phyloP scores from a whole-genome alignment of 2,797 vertebrate genomes.

The Cynodonichthys magdalenae region DNA sequence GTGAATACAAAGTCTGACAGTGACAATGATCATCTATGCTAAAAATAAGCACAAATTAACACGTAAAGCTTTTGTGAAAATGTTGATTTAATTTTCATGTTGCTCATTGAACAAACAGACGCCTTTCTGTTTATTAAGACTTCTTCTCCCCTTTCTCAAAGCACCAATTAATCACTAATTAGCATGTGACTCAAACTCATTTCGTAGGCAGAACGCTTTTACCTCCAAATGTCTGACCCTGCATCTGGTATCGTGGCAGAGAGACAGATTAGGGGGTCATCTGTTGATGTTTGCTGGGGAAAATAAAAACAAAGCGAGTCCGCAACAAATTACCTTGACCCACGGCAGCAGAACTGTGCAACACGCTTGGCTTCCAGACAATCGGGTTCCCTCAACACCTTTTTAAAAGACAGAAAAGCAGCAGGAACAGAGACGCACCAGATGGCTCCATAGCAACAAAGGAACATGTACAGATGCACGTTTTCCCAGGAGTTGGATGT shows the following conservation, averaged over 20 bases:
- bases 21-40: neutral
- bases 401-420: constrained; percentile 26
- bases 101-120: constrained; percentile 4
- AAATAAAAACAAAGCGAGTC: constrained; percentile 62
- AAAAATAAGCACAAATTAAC: neutral
- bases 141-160: constrained; percentile 19
- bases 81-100: constrained; percentile 1
- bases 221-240: constrained; percentile 52
- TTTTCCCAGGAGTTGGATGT: constrained; percentile 41
- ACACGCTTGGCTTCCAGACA: constrained; percentile 28
- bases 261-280: constrained; percentile 64
- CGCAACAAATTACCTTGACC: constrained; percentile 46
- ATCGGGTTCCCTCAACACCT: neutral
- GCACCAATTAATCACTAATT: constrained; percentile 48
- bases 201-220: constrained; percentile 60
- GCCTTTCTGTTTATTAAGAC: neutral
- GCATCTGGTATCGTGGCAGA: constrained; percentile 68
- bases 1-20: no score
- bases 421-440: constrained; percentile 24
- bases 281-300: constrained; percentile 51
- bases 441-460: constrained; percentile 35
- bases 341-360: constrained; percentile 25
- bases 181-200: constrained; percentile 41
- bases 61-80: neutral
- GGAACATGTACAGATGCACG: constrained; percentile 16